Conservation (phyloP, 1,140 invertebrate species). For the Sycophila sp. region DNA sequence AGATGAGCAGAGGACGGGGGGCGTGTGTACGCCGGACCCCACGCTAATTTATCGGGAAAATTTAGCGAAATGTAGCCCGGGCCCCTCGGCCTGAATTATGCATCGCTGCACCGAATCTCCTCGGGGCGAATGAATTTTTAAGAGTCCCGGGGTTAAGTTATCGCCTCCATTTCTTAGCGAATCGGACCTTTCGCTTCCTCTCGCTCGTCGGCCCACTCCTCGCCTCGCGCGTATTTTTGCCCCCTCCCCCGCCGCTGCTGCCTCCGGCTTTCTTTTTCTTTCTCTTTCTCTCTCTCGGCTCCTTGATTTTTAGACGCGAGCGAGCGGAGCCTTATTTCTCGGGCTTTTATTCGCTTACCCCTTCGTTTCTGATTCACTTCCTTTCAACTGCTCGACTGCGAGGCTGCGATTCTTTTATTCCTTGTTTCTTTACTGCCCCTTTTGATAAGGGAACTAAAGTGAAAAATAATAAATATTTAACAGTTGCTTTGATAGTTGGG, state of each 20-base stretch:
- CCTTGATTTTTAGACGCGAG: neutral
- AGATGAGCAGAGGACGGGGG: neutral
- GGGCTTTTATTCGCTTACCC: too few relatives aligned
- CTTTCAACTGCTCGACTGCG: too few relatives aligned
- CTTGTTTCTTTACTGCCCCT: too few relatives aligned
- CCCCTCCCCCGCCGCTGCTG: neutral
- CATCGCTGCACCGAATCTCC: slow-evolving; percentile 4
- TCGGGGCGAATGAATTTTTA: slow-evolving; percentile 24
- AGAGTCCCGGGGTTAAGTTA: slow-evolving; percentile 25
- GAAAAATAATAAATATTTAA: too few relatives aligned
- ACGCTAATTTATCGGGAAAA: slow-evolving; percentile 26
- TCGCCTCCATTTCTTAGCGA: slow-evolving; percentile 16
- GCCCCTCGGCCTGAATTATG: slow-evolving; percentile 21
- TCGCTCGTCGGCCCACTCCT: too few relatives aligned
- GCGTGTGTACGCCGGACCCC: neutral
- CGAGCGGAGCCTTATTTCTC: too few relatives aligned
- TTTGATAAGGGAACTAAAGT: too few relatives aligned
- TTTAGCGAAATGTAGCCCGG: slow-evolving; percentile 16
- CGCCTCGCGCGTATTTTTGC: neutral
- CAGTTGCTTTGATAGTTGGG: too few relatives aligned
- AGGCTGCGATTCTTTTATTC: too few relatives aligned
- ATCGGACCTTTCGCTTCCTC: neutral
- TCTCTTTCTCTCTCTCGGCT: neutral
- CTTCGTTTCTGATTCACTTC: too few relatives aligned
- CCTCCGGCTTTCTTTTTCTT: neutral